phyloP scores from a whole-genome alignment of 1,140 invertebrate genomes.

The Tribolium castaneum region DNA sequence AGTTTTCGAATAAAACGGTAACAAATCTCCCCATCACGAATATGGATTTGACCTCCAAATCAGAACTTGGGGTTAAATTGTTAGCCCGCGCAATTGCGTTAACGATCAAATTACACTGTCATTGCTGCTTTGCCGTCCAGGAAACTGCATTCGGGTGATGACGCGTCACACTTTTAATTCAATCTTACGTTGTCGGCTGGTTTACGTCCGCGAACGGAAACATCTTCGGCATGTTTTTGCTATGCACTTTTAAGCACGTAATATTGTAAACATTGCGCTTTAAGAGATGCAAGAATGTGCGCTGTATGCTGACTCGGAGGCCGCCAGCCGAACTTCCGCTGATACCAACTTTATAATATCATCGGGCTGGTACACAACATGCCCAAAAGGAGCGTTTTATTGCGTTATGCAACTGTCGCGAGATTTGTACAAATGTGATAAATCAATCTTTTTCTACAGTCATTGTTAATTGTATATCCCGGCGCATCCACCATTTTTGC shows the following conservation, averaged over 20 bases:
- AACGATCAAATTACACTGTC: conserved; percentile 36
- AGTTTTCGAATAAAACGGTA: not conserved
- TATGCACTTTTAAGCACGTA: not conserved
- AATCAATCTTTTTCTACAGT: not conserved
- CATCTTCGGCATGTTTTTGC: not conserved
- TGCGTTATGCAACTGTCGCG: not conserved
- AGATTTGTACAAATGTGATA: no score
- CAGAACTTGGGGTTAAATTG: conserved; percentile 21
- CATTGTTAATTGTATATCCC: not conserved
- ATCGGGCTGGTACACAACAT: not conserved
- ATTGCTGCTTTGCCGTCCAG: conserved; percentile 4
- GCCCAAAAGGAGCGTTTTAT: not conserved
- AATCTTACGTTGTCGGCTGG: not conserved
- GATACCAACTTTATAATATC: conserved; percentile 1
- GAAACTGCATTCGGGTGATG: not conserved
- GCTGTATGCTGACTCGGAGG: not conserved
- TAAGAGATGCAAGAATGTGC: conserved; percentile 2
- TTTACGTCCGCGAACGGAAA: not conserved
- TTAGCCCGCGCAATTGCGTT: conserved; percentile 38
- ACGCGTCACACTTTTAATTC: not conserved
- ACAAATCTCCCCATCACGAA: conserved; percentile 24
- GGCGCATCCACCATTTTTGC: conserved; percentile 23
- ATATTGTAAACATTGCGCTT: not conserved
- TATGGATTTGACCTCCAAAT: conserved; percentile 37
- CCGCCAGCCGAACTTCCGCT: conserved; percentile 16